These are phyloP conservation scores for Hoplias malabaricus DNA, from an alignment of 2,113 vertebrate genomes.

Conservation along the genomic window DNA sequence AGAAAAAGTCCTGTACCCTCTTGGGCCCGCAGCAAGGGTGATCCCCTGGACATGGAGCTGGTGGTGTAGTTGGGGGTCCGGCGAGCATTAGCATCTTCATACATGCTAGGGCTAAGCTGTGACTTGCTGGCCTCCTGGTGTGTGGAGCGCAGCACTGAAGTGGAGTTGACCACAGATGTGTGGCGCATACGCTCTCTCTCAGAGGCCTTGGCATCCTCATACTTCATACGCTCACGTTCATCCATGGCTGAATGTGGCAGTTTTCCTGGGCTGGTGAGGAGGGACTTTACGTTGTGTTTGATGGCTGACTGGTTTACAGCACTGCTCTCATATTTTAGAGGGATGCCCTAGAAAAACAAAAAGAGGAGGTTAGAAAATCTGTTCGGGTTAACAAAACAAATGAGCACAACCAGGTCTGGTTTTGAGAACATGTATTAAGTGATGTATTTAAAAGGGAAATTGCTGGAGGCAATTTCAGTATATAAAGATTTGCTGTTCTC, in stretches of 20 bases:
- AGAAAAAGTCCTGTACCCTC: slow-evolving; percentile 77
- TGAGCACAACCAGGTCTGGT: neutral
- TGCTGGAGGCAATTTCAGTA: neutral
- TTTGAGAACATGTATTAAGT: too few species aligned
- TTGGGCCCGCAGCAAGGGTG: slow-evolving; percentile 85
- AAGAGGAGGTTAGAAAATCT: neutral
- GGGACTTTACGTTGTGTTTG: slow-evolving; percentile 98
- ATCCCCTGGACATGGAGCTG: slow-evolving; percentile 87
- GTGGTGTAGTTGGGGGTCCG: slow-evolving; percentile 91
- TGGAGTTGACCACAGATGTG: slow-evolving; percentile 92
- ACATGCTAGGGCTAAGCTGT: slow-evolving; percentile 93
- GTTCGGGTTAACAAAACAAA: neutral
- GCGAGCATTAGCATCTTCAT: slow-evolving; percentile 89
- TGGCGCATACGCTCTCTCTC: slow-evolving; percentile 83
- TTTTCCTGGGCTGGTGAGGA: slow-evolving; percentile 91
- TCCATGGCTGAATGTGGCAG: slow-evolving; percentile 81
- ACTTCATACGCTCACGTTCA: slow-evolving; percentile 88
- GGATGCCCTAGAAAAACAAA: slow-evolving; percentile 78
- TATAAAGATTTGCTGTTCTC: too few species aligned
- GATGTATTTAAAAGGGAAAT: too few species aligned
- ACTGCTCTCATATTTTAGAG: slow-evolving; percentile 84
- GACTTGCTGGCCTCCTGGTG: slow-evolving; percentile 89
- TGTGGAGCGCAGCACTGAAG: slow-evolving; percentile 93
- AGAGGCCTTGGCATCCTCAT: slow-evolving; percentile 86
- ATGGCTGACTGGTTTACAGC: slow-evolving; percentile 83